Evolutionary conservation across 2,888 invertebrate species (phyloP).

Genomic region (Melangyna quadrimaculata): DNA sequence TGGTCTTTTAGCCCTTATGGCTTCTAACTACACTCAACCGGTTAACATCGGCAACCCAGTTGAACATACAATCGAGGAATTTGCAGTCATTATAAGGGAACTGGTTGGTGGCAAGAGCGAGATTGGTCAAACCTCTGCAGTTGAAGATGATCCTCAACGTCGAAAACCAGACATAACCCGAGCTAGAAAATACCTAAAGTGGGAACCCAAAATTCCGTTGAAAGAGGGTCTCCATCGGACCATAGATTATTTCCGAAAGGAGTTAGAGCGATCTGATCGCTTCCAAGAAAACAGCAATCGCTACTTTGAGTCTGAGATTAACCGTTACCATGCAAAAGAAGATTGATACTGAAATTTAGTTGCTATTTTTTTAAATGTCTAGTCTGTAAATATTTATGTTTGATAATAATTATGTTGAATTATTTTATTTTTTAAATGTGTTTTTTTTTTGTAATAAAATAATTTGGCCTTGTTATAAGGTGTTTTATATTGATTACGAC

Average conservation of each 20-base stretch:
- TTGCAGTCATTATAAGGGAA: constrained; percentile 91
- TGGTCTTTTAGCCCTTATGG: constrained; percentile 95
- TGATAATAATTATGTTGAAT: constrained; percentile 35
- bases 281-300: constrained; percentile 79
- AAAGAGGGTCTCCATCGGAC: constrained; percentile 94
- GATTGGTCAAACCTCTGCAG: constrained; percentile 91
- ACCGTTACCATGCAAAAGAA: constrained; percentile 53
- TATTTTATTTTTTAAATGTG: constrained; percentile 32
- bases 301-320: constrained; percentile 77
- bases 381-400: constrained; percentile 69
- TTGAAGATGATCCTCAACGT: constrained; percentile 97
- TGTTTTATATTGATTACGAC: neutral
- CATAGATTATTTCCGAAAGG: constrained; percentile 95
- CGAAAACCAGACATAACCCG: constrained; percentile 95
- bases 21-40: constrained; percentile 94
- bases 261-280: constrained; percentile 84
- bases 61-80: constrained; percentile 97
- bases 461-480: constrained; percentile 51
- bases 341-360: constrained; percentile 46
- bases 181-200: constrained; percentile 91
- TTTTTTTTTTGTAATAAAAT: constrained; percentile 64
- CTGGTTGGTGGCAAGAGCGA: constrained; percentile 92
- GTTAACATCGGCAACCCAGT: constrained; percentile 99
- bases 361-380: constrained; percentile 49
- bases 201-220: constrained; percentile 95